Evolutionary conservation across 2,888 invertebrate genomes (phyloP), one percentile per base, ranked within the genome.

Genomic region (Ganaspis brasiliensis): DNA sequence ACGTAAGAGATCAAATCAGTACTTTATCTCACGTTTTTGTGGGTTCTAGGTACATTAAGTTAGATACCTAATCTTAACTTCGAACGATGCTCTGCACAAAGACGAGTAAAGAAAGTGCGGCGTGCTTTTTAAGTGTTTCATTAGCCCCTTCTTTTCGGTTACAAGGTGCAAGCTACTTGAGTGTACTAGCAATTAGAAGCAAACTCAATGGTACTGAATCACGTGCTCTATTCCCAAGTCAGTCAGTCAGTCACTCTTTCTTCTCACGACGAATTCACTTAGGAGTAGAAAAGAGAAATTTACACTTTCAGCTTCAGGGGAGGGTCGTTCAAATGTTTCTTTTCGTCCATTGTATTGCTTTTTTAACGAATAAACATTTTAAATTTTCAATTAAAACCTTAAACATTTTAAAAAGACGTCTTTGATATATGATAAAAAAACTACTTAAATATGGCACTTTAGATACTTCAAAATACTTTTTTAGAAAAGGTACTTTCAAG

Each of bases 121-220:
- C 40, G 14, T 24, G 24, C 63, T 63, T 63, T 63, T 63, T 59
- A 59, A 59, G 63, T 40, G 40, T 63, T 63, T 63, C 63, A 63
- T 63, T 63, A 63, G 24, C 40, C 63, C 40, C 63, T 63, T 24
- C 63, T 63, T 63, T 63, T 63, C 21, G 21, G 63, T 40, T 63
- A 40, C 21, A 63, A 63, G 63, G 63, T 63, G 40, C 63, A 45
- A 63, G 40, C 10, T 40, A 63, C 63, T 63, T 63, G 63, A 40
- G 63, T 63, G n/a, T 63, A 63, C 63, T 63, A 45, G 63, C 40
- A 40, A 63, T 63, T 63, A 63, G 63, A 63, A 63, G 21, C 40
- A 40, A 40, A 40, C 40, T 63, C 63, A 45, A 63, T 21, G 63
- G 40, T 21, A 21, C 40, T 63, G 63, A 40, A 40, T 40, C 24